Base-by-base conservation (phyloP, 2,797 vertebrate species). In the Malacoraja senta region DNA sequence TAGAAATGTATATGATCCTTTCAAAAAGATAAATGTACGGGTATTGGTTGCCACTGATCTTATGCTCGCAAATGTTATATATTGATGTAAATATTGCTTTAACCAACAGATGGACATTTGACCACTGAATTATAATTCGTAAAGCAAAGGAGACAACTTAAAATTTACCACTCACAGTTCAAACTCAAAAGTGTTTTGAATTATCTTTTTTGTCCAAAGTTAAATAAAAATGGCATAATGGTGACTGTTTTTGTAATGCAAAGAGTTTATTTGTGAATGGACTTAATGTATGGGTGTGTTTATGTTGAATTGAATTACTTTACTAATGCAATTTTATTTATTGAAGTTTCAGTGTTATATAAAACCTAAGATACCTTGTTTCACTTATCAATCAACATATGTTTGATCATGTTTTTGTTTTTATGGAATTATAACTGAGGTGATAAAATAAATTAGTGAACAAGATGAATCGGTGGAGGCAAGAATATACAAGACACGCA, bases 11-110 rank as follows among this genome's bases (percentile, higher is more conserved):
- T 44, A 53, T 76, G 90, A 53, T 76, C 3, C 44, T 76, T 21
- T 92, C 26, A 92, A 92, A 44, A 92, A 21, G 38, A 29, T 6
- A 44, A 74, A 91, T 44, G 6, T 91, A 92, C 90, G 90, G 71
- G 90, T 92, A 92, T 92, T 53, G 90, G 44, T 92, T 92, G 68
- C 10, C 24, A 44, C 88, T 24, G 71, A 53, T 76, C 44, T 92
- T 92, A 92, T 76, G 38, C 76, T 12, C 76, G 90, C 35, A 92
- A 29, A 92, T 44, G 90, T 92, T 92, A 76, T 92, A 76, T 53
- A 92, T 92, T 76, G 44, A 92, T 92, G 71, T 91, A 74, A 29
- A 74, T 53, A 74, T 88, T 76, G 65, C 71, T 72, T 76, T 53
- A 53, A 53, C 4, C 71, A 15, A 74, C 68, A 8, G 65, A 72